phyloP scores from a whole-genome alignment of 2,888 invertebrate genomes.

The Clivina fossor region DNA sequence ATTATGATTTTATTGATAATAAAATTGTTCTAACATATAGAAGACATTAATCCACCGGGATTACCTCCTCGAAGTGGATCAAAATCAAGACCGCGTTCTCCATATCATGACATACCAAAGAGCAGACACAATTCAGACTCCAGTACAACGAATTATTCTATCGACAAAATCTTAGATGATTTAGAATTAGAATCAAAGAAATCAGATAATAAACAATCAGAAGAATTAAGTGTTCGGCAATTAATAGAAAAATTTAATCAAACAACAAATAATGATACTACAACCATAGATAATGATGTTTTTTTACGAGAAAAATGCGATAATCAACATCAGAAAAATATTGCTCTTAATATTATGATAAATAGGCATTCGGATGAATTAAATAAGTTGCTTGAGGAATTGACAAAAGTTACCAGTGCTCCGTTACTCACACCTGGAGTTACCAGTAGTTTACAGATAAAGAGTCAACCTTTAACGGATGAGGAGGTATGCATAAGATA shows the following conservation, averaged over 20 bases:
- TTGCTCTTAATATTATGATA: slow-evolving; percentile 9
- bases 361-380: slow-evolving; percentile 49
- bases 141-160: slow-evolving; percentile 41
- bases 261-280: slow-evolving; percentile 35
- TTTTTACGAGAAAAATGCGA: slow-evolving; percentile 16
- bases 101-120: slow-evolving; percentile 47
- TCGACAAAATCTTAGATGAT: slow-evolving; percentile 49
- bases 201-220: slow-evolving; percentile 38
- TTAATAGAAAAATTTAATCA: slow-evolving; percentile 50
- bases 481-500: slow-evolving; percentile 47
- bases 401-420: slow-evolving; percentile 51
- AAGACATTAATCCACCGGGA: slow-evolving; percentile 13
- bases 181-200: slow-evolving; percentile 43
- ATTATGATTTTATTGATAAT: too few species aligned
- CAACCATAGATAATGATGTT: slow-evolving; percentile 31
- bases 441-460: slow-evolving; percentile 47
- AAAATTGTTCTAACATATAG: too few species aligned
- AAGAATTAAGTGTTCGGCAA: slow-evolving; percentile 44
- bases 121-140: slow-evolving; percentile 45
- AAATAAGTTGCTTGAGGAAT: slow-evolving; percentile 48
- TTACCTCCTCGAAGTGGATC: slow-evolving; percentile 23
- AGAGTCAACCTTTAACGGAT: slow-evolving; percentile 44
- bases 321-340: slow-evolving; percentile 9
- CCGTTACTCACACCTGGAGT: slow-evolving; percentile 51
- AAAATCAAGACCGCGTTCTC: slow-evolving; percentile 40